Evolutionary conservation across 2,888 invertebrate species (phyloP).

Genomic region (Dicycla oo): DNA sequence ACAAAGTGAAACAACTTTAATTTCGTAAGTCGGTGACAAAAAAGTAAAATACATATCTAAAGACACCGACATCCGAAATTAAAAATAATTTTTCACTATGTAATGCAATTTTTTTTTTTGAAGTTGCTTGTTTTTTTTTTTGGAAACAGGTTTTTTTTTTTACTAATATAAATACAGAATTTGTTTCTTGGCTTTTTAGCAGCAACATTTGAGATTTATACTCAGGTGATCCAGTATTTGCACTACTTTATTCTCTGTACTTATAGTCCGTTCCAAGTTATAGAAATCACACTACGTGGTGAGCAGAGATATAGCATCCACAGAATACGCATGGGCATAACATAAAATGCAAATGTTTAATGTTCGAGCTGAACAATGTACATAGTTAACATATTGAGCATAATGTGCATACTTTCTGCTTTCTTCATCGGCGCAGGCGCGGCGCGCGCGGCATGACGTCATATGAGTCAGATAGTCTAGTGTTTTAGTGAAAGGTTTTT

Average conservation of each 20-base stretch:
- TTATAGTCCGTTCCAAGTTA: background rate
- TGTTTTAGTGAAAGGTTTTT: constrained; percentile 60
- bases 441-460: constrained; percentile 57
- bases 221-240: too few relatives aligned
- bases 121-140: too few relatives aligned
- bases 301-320: constrained; percentile 29
- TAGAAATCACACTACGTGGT: constrained; percentile 29
- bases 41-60: too few relatives aligned
- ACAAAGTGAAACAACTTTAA: too few relatives aligned
- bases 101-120: too few relatives aligned
- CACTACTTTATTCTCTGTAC: background rate
- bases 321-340: constrained; percentile 41
- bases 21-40: too few relatives aligned
- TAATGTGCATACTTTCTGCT: constrained; percentile 64
- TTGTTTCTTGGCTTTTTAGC: background rate
- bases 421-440: constrained; percentile 56
- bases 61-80: too few relatives aligned
- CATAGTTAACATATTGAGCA: constrained; percentile 53
- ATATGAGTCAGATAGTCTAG: constrained; percentile 28
- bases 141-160: too few relatives aligned
- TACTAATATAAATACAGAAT: too few relatives aligned
- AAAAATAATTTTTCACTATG: too few relatives aligned
- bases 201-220: background rate
- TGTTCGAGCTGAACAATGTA: constrained; percentile 44
- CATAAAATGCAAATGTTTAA: constrained; percentile 49